Conservation (phyloP, 2,113 vertebrate species). For the Ptyas mucosa region DNA sequence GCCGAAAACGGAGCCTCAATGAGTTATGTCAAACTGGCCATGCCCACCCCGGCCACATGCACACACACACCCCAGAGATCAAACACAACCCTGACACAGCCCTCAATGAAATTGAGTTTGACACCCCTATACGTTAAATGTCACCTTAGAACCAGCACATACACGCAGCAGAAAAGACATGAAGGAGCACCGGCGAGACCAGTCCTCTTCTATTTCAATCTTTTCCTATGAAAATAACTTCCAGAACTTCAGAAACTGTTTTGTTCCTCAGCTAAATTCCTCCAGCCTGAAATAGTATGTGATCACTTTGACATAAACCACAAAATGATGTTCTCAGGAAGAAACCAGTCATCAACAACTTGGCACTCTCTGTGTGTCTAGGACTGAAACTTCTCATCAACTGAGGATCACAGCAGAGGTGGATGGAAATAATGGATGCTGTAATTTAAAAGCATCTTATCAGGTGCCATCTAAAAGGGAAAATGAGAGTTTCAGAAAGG, state of each 20-base stretch:
- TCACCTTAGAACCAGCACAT: neutral
- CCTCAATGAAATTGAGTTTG: too few species aligned
- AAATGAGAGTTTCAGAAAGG: neutral
- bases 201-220: neutral
- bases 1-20: too few species aligned
- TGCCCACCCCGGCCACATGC: too few species aligned
- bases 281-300: neutral
- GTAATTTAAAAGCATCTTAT: neutral
- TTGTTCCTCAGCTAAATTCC: neutral
- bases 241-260: neutral
- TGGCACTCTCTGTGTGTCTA: neutral
- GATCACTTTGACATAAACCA: neutral
- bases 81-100: too few species aligned
- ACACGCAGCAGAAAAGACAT: neutral
- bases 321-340: neutral
- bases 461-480: neutral
- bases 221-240: neutral
- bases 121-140: neutral
- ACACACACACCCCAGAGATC: too few species aligned
- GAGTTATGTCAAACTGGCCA: too few species aligned
- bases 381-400: neutral
- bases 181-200: too few species aligned
- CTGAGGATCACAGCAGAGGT: neutral
- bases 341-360: neutral
- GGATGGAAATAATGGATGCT: neutral